Evolutionary conservation across 92 coral and sea anemone species (phyloP).

Genomic region (Palythoa caribaeorum): DNA sequence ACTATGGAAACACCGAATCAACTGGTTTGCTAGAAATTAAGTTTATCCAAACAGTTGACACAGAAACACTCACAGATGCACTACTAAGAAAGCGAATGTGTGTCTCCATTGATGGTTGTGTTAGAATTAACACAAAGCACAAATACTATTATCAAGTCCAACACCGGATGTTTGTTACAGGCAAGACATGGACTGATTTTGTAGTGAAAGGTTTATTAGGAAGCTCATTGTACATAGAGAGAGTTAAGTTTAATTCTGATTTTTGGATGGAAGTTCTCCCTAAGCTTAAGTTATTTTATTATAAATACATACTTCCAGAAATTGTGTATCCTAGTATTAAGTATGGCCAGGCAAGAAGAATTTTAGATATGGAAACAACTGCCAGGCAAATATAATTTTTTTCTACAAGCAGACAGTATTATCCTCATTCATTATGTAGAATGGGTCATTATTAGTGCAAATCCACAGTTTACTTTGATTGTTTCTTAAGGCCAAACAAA

Average conservation of each 20-base stretch:
- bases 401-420: slow-evolving; percentile 8
- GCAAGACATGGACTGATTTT: slow-evolving; percentile 62
- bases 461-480: slow-evolving; percentile 24
- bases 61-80: slow-evolving; percentile 60
- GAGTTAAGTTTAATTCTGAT: slow-evolving; percentile 53
- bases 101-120: slow-evolving; percentile 21
- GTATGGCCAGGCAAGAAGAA: slow-evolving; percentile 59
- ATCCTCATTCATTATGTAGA: slow-evolving; percentile 31
- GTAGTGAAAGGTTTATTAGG: slow-evolving; percentile 53
- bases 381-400: slow-evolving; percentile 31
- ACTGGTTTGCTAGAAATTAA: slow-evolving; percentile 58
- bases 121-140: slow-evolving; percentile 48
- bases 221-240: slow-evolving; percentile 42
- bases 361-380: slow-evolving; percentile 38
- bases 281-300: slow-evolving; percentile 46
- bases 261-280: slow-evolving; percentile 55
- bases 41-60: slow-evolving; percentile 50
- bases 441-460: slow-evolving; percentile 35
- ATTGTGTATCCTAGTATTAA: slow-evolving; percentile 61
- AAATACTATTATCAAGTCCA: slow-evolving; percentile 57
- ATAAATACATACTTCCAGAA: slow-evolving; percentile 59
- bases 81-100: slow-evolving; percentile 64
- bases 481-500: slow-evolving; percentile 7
- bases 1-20: slow-evolving; percentile 28
- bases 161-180: slow-evolving; percentile 63